Conservation (phyloP, 2,113 vertebrate species). For the Myiopsitta monachus region DNA sequence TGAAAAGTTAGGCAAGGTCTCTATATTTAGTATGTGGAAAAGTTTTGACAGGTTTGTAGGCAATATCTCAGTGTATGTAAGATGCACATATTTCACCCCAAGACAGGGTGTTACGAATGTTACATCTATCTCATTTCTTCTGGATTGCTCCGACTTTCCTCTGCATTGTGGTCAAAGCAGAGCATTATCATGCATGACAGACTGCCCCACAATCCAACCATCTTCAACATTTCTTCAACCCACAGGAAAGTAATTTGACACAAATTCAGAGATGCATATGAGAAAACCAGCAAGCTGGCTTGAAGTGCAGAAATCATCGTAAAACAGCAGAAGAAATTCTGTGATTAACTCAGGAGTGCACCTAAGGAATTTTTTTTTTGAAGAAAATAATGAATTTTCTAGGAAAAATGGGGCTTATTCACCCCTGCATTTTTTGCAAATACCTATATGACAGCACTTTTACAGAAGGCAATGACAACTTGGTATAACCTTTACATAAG, state of each 20-base stretch:
- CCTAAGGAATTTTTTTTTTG: neutral
- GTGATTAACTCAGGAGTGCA: neutral
- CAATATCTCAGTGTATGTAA: neutral
- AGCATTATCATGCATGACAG: neutral
- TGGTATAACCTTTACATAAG: neutral
- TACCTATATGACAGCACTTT: neutral
- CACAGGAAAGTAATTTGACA: neutral
- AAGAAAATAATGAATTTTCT: neutral
- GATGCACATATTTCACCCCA: neutral
- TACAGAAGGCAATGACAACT: neutral
- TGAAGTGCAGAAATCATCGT: neutral
- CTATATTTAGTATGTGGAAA: neutral
- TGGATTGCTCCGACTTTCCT: neutral
- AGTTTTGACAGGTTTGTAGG: neutral
- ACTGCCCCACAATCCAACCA: neutral
- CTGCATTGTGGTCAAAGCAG: neutral
- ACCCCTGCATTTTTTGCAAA: neutral
- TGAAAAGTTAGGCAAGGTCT: neutral
- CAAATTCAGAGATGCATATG: slow-evolving; percentile 6
- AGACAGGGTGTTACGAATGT: neutral
- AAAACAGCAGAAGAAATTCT: neutral
- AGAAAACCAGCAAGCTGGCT: neutral
- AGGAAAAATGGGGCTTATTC: neutral
- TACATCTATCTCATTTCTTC: neutral
- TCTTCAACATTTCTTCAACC: neutral